Evolutionary conservation across 2,113 vertebrate species (phyloP), one percentile per base, ranked within the genome.

Genomic region (Epinephelus cyanopodus): DNA sequence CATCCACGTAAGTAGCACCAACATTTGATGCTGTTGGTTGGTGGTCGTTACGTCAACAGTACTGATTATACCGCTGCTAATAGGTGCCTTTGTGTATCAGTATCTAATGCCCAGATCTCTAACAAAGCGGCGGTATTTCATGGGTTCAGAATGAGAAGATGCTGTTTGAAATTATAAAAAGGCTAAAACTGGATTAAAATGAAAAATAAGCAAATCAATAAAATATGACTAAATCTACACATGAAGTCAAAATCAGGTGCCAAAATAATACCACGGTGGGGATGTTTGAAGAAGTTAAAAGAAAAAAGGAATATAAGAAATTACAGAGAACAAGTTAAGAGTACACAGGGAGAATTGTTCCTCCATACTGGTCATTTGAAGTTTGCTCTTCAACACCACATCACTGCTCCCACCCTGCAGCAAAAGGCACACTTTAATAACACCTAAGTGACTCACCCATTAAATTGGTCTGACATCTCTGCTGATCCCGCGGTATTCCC

Each of bases 381-480:
- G 85, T 94, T 90, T 88, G 57, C 75, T 85, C 85, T 84, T 89
- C 83, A 84, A 86, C 89, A 88, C 65, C 87, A 81, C 82, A 86
- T 82, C 88, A 48, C 83, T 66, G 80, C 90, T 80, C 72, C 74
- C 57, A 69, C 73, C 85, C 74, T 90, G 77, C 84, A 73, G 92
- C 75, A 82, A 88, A 90, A 90, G 82, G 53, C 73, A 78, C 68
- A 81, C 81, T 91, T 91, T 93, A 91, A 93, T 91, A 87, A 89
- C 81, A 90, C 82, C 91, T 81, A 83, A 92, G 91, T 92, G 94
- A 93, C 91, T 92, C 92, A 92, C 91, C 94, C 91, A 94, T 94
- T 94, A 95, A 95, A 95, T 93, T 91, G 91, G 84, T 83, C 85
- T 27, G 84, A 86, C 91, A 94, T 89, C 83, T 88, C 57, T 73